phyloP scores from a whole-genome alignment of 2,888 invertebrate genomes.

The Stenoptilia bipunctidactyla region DNA sequence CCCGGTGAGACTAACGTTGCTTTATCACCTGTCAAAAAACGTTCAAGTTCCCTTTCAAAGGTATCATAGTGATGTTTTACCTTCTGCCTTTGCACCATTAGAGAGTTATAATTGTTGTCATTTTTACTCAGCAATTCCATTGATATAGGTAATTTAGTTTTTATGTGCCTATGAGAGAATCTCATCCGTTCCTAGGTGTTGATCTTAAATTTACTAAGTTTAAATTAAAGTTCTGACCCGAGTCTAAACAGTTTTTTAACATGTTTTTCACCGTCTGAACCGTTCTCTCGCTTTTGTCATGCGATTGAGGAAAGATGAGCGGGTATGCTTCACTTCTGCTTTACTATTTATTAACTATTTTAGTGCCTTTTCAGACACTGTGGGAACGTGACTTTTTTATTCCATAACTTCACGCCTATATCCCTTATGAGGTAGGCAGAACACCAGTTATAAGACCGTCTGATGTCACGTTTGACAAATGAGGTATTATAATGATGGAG shows the following conservation, averaged over 20 bases:
- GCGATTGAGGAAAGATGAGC: conserved; percentile 13
- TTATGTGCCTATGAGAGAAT: conserved; percentile 5
- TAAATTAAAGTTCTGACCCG: conserved; percentile 5
- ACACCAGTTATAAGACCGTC: too few species aligned
- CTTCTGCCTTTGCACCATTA: conserved; percentile 2
- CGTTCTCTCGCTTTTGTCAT: conserved; percentile 6
- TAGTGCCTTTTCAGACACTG: too few species aligned
- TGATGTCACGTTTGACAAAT: too few species aligned
- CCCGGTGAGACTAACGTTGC: neutral
- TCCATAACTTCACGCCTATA: too few species aligned
- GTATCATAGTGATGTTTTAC: conserved; percentile 1
- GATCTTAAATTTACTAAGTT: conserved; percentile 8
- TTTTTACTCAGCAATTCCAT: conserved; percentile 3
- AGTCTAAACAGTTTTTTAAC: conserved; percentile 7
- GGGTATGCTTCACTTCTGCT: too few species aligned
- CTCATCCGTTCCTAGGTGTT: conserved; percentile 8
- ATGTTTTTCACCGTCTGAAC: conserved; percentile 9
- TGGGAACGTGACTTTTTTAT: too few species aligned
- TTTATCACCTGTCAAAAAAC: conserved; percentile 1
- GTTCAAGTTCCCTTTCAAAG: neutral
- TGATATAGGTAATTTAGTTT: conserved; percentile 2
- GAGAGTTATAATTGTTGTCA: conserved; percentile 5
- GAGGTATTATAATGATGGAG: too few species aligned
- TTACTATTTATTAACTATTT: too few species aligned
- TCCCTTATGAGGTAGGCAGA: too few species aligned